Evolutionary conservation across 2,888 invertebrate species (phyloP).

Genomic region (Eupelmus urozonus): DNA sequence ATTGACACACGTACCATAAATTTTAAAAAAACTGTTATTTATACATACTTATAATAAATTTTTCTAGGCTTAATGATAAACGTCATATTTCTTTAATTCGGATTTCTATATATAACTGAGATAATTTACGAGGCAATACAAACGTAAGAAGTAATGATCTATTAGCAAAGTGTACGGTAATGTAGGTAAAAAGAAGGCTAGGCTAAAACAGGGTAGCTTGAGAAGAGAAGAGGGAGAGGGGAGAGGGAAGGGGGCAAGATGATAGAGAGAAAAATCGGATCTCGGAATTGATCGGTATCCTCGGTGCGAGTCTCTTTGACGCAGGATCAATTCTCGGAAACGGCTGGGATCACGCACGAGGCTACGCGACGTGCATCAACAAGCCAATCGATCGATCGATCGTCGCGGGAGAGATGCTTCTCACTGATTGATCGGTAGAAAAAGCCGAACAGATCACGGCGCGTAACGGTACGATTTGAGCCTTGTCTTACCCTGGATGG

Average conservation of each 20-base stretch:
- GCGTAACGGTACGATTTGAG: conserved; percentile 74
- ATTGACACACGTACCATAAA: too few species aligned
- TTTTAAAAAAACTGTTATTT: too few species aligned
- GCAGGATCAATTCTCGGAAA: conserved; percentile 44
- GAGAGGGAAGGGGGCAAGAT: background rate
- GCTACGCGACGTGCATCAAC: conserved; percentile 17
- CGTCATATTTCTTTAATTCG: background rate
- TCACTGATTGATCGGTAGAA: conserved; percentile 65
- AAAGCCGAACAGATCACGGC: conserved; percentile 61
- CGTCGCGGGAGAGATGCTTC: conserved; percentile 21
- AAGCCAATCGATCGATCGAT: conserved; percentile 52
- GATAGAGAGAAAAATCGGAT: conserved; percentile 46
- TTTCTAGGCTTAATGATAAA: too few species aligned
- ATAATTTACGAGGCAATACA: conserved; percentile 31
- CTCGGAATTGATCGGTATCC: conserved; percentile 44
- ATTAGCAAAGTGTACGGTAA: conserved; percentile 54
- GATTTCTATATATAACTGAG: background rate
- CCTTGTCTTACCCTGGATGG: conserved; percentile 72
- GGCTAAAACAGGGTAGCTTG: background rate
- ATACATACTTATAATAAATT: too few species aligned
- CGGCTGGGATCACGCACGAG: background rate
- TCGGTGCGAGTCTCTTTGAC: conserved; percentile 15
- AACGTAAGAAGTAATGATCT: conserved; percentile 30
- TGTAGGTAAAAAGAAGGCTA: conserved; percentile 27
- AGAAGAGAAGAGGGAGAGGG: background rate